Conservation (phyloP, 2,797 vertebrate species). For the Remorina albescens region DNA sequence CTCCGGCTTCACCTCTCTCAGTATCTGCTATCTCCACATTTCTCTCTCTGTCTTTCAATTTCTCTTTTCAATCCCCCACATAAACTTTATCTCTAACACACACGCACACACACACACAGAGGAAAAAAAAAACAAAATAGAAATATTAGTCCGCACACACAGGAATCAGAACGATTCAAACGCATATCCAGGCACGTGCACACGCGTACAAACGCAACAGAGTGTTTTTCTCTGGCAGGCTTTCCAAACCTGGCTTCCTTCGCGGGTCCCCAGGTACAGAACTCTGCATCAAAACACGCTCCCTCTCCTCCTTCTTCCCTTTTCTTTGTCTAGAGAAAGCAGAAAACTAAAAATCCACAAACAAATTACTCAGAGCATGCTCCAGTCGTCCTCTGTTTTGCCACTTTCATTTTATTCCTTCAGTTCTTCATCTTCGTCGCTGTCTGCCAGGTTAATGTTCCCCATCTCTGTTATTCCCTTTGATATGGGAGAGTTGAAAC, state of each 20-base stretch:
- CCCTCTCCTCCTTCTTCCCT: slow-evolving; percentile 25
- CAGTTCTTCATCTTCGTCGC: background rate
- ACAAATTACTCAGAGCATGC: slow-evolving; percentile 52
- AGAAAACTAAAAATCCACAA: slow-evolving; percentile 57
- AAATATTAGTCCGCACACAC: slow-evolving; percentile 43
- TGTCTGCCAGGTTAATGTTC: background rate
- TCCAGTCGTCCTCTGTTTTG: slow-evolving; percentile 8
- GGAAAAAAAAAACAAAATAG: slow-evolving; percentile 62
- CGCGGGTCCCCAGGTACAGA: slow-evolving; percentile 64
- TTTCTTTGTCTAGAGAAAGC: slow-evolving; percentile 43
- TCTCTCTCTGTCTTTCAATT: slow-evolving; percentile 56
- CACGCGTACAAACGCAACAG: slow-evolving; percentile 17
- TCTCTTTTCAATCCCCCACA: slow-evolving; percentile 58
- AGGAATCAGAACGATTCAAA: slow-evolving; percentile 49
- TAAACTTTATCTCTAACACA: slow-evolving; percentile 60
- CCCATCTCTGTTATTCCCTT: background rate
- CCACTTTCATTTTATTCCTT: slow-evolving; percentile 8
- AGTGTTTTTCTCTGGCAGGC: slow-evolving; percentile 38
- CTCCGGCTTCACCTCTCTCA: slow-evolving; percentile 54
- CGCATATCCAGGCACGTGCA: slow-evolving; percentile 10
- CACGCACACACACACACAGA: too few species aligned
- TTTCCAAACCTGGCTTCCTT: slow-evolving; percentile 67
- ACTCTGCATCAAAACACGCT: slow-evolving; percentile 62
- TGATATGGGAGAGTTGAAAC: slow-evolving; percentile 18
- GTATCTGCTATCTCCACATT: slow-evolving; percentile 59